Conservation (phyloP, 2,797 vertebrate species). For the Lutjanus campechanus region DNA sequence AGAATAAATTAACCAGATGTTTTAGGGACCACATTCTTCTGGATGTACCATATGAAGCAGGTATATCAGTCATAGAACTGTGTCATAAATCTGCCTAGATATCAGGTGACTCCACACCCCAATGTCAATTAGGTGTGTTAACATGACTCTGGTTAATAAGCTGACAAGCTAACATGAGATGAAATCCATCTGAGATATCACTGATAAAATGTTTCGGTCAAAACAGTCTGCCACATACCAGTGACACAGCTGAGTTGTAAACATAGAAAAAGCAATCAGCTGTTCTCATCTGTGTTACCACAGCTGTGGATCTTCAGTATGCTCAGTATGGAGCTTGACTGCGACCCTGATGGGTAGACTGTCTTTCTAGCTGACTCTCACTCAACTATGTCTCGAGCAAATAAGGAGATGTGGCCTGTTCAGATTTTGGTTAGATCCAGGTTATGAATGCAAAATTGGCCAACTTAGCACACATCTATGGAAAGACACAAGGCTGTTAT, state of each 20-base stretch:
- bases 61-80: neutral
- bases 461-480: no score
- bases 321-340: conserved; percentile 3
- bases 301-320: conserved; percentile 47
- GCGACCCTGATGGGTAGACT: neutral
- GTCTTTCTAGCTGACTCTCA: neutral
- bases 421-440: neutral
- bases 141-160: neutral
- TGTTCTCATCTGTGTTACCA: conserved; percentile 33
- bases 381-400: neutral
- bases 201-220: conserved; percentile 19
- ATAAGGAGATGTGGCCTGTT: neutral
- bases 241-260: conserved; percentile 53
- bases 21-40: neutral
- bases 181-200: conserved; percentile 28
- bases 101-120: conserved; percentile 6
- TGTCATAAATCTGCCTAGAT: neutral
- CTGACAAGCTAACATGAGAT: conserved; percentile 2
- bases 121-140: conserved; percentile 5
- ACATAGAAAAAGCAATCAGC: conserved; percentile 56
- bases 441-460: neutral
- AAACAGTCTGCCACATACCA: conserved; percentile 35
- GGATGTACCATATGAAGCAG: neutral
- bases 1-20: neutral
- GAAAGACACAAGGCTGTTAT: neutral